Conservation (phyloP, 1,140 invertebrate genomes). For the Ceratina japonica region DNA sequence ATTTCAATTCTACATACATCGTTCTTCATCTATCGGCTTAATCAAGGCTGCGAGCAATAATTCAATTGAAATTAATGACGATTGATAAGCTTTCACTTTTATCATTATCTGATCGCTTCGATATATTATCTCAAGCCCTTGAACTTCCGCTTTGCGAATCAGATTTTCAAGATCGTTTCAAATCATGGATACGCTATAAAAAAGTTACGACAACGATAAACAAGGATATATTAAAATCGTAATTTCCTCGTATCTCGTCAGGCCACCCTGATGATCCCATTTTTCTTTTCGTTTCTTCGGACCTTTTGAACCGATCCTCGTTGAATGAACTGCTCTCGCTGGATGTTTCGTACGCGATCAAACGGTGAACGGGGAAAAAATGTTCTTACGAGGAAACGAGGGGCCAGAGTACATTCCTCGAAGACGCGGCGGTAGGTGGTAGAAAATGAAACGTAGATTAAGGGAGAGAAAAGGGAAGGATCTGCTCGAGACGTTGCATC, state of each 20-base stretch:
- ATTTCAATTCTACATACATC: too few species aligned
- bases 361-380: background rate
- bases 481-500: conserved; percentile 35
- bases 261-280: background rate
- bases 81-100: too few species aligned
- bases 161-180: too few species aligned
- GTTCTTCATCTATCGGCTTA: too few species aligned
- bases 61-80: too few species aligned
- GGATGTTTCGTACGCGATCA: conserved; percentile 1
- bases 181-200: too few species aligned
- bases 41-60: too few species aligned
- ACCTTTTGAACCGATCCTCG: conserved; percentile 16
- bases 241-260: conserved; percentile 17
- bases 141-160: too few species aligned
- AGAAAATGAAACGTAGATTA: conserved; percentile 17
- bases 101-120: too few species aligned
- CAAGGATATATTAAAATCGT: conserved; percentile 45
- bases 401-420: too few species aligned
- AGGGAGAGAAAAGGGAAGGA: background rate
- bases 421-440: background rate
- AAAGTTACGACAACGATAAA: background rate
- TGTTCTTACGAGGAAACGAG: conserved; percentile 1
- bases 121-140: too few species aligned
- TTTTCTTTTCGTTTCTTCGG: conserved; percentile 13
- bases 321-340: conserved; percentile 17